Base-by-base conservation (phyloP, 2,113 vertebrate genomes). In the Lepus americanus region DNA sequence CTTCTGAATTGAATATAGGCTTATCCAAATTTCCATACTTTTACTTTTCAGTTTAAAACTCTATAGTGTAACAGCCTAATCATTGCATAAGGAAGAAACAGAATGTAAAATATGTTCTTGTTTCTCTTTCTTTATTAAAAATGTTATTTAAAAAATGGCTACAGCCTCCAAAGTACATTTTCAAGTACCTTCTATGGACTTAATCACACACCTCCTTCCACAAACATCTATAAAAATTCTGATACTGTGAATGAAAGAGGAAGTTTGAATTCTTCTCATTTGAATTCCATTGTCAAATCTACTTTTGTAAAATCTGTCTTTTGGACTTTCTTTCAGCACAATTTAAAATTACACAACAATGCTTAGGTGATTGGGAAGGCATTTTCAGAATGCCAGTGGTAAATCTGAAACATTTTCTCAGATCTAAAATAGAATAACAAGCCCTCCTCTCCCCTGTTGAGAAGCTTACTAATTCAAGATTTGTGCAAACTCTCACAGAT, bases 381-480 rank as follows among this genome's bases (percentile, higher is more conserved):
- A 92, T 92, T 97, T 96, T 92, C 95, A 92, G 87, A 96, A 89
- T 90, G 36, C 53, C 27, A 87, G 70, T 81, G 79, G 84, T 77
- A 96, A 96, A 97, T 84, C 8, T 89, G 79, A 95, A 90, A 94
- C 94, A 85, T 78, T 89, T 51, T 92, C 64, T 94, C 86, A 89
- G 64, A 90, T 92, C 44, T 77, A 83, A 96, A 96, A 97, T 95
- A 96, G 90, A 93, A 97, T 95, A 96, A 92, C 59, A 87, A 95
- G 81, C 55, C 59, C 77, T 3, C 36, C 23, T 86, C 22, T 36
- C 87, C 53, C 64, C 88, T 81, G 79, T 14, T n/a, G 88, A 74
- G 95, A 94, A 92, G 59, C 63, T 96, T 73, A 78, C 92, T 97
- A 97, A 98, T 96, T 94, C 95, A 93, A 94, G 87, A 95, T 89